Conservation (phyloP, 30 jellyfish, hydroid and myxozoan genomes). For the Morbakka virulenta region DNA sequence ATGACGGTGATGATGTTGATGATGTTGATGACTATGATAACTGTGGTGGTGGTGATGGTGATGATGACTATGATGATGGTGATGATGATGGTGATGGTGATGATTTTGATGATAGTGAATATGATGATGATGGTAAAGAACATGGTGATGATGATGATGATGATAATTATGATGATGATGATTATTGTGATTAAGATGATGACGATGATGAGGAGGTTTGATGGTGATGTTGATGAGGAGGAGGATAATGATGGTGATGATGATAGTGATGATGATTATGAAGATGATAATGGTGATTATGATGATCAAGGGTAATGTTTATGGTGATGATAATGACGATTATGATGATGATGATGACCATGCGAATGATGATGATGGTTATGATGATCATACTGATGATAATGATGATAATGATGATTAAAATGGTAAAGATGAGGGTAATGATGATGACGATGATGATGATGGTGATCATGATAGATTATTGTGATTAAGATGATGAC, state of each 20-base stretch:
- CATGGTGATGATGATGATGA: neutral
- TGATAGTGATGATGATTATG: neutral
- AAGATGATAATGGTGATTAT: neutral
- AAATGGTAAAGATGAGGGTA: neutral
- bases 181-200: neutral
- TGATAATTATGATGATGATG: neutral
- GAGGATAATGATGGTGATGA: neutral
- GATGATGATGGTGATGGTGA: neutral
- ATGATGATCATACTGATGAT: neutral
- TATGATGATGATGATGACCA: neutral
- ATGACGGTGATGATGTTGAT: neutral
- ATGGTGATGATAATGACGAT: neutral
- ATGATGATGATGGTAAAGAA: constrained; percentile 18
- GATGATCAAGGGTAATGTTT: neutral
- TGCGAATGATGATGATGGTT: neutral
- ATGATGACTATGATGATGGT: constrained; percentile 4
- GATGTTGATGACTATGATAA: neutral
- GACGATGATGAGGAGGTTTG: neutral
- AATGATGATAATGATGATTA: neutral
- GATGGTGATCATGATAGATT: neutral
- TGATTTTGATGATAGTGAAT: neutral
- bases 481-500: neutral
- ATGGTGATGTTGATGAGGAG: neutral
- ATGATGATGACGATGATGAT: neutral
- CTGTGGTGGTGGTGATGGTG: neutral